Evolutionary conservation across 2,888 invertebrate species (phyloP), one percentile per base, ranked within the genome.

Genomic region (Mantis religiosa): DNA sequence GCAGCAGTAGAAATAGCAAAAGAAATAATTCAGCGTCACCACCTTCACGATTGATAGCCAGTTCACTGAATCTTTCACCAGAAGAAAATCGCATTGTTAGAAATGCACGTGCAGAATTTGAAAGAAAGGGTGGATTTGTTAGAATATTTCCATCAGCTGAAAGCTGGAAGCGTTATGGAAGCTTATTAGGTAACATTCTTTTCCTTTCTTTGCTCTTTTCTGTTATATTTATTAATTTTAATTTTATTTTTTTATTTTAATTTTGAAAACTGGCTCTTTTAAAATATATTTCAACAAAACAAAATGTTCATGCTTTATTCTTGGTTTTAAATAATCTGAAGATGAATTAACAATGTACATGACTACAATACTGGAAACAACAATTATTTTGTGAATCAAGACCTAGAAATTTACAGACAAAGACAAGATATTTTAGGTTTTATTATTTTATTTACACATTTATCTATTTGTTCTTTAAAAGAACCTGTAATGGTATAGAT

Each of bases 81-180:
- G 98, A 98, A 92, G 98, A 98, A 93, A 94, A 95, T 91, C 95
- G 97, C 88, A 95, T 98, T 85, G 94, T 98, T 90, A 95, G 96
- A 6, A 95, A 96, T 82, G 96, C 96, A 41, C 95, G 96, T 90
- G 95, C 96, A 85, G 98, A 98, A 93, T 97, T 97, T 93, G 95
- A 96, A 30, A 94, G 98, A 2, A 94, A 97, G 41, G 98, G 98
- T 3, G 98, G 98, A 54, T 98, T 97, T 94, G 97, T 98, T 15
- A 93, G 98, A 86, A 97, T 98, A 91, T 98, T 98, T 93, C 98
- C 98, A 28, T 96, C 97, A 30, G 95, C 96, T 90, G 98, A 98
- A 93, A 97, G 97, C 28, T 98, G 98, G 98, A 95, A 96, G 92
- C 95, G 96, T 92, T 97, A 97, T 92, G 95, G 96, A 25, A 95